Base-by-base conservation (phyloP, 2,113 vertebrate species). In the Montifringilla adamsi region DNA sequence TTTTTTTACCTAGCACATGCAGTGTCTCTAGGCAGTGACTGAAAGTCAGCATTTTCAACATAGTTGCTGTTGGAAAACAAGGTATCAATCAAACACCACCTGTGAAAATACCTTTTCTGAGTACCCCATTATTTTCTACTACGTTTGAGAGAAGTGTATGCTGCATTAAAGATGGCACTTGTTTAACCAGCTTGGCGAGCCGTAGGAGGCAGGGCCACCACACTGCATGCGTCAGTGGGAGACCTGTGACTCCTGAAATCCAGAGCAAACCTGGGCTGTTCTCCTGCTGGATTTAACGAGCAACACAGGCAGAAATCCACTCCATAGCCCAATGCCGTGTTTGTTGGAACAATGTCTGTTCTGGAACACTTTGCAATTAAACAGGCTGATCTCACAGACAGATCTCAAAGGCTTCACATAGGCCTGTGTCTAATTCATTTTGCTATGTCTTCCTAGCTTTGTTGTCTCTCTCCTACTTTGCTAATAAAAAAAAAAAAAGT, bases 291-390 rank as follows among this genome's bases (percentile, higher is more conserved):
- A 39, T 58, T 66, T 44, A 26, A 16, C 28, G 30, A 66, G 39
- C 22, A 75, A 8, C 53, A 6, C 11, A 78, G 49, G 21, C 35
- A 75, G 2, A 50, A 75, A 59, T 35, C 31, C 27, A 20, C 13
- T 6, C 15, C 31, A 1, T 12, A 49, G 10, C 8, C 17, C 47
- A 35, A 1, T n/a, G 11, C 5, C 23, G 18, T 33, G 2, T 49
- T 39, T 41, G 26, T 7, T 23, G 68, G 44, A 53, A 50, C 28
- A 9, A 13, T 28, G 10, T 37, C 0, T 15, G 7, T 17, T 41
- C 6, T 11, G 41, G 20, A 47, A 30, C 28, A 24, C 1, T 84
- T 70, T 31, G 21, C 53, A 18, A 12, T 62, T 58, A 41, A 70
- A 22, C 2, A 30, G 7, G 5, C 10, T 46, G 26, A n/a, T 77